phyloP scores from a whole-genome alignment of 2,113 vertebrate species.

The Eulemur rufifrons region DNA sequence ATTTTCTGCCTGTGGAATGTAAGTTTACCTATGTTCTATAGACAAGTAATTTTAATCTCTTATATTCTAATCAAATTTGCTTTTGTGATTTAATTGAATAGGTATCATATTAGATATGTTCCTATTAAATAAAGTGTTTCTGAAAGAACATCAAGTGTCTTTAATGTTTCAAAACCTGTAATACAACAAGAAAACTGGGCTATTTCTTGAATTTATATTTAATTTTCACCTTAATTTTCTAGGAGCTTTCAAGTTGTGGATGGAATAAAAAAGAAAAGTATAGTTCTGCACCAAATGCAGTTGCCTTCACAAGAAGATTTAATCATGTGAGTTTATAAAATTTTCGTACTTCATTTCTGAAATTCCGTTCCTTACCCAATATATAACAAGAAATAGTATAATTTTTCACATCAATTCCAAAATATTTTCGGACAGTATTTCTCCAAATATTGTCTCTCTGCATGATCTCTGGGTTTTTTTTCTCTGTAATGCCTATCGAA shows the following conservation, averaged over 20 bases:
- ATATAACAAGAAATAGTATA: not conserved
- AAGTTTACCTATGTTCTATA: not conserved
- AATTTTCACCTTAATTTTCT: constrained; percentile 68
- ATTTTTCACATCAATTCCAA: not conserved
- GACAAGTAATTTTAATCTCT: not conserved
- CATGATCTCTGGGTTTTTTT: not conserved
- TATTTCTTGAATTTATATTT: constrained; percentile 43
- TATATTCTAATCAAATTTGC: not conserved
- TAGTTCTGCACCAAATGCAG: constrained; percentile 96
- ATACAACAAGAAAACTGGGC: not conserved
- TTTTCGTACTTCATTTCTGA: constrained; percentile 12
- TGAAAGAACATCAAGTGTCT: not conserved
- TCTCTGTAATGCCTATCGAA: not conserved
- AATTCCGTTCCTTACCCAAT: not conserved
- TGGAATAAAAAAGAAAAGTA: constrained; percentile 99
- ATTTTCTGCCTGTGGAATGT: not conserved
- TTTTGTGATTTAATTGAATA: constrained; percentile 15
- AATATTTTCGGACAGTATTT: not conserved
- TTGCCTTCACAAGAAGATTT: constrained; percentile 99
- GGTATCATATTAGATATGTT: not conserved
- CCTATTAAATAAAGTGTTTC: not conserved
- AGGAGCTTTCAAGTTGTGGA: constrained; percentile 99
- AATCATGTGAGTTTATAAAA: constrained; percentile 92
- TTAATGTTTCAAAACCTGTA: constrained; percentile 4
- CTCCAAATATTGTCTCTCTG: not conserved